Evolutionary conservation across 1,140 invertebrate species (phyloP), one percentile per base, ranked within the genome.

Genomic region (Caenorhabditis inopinata): DNA sequence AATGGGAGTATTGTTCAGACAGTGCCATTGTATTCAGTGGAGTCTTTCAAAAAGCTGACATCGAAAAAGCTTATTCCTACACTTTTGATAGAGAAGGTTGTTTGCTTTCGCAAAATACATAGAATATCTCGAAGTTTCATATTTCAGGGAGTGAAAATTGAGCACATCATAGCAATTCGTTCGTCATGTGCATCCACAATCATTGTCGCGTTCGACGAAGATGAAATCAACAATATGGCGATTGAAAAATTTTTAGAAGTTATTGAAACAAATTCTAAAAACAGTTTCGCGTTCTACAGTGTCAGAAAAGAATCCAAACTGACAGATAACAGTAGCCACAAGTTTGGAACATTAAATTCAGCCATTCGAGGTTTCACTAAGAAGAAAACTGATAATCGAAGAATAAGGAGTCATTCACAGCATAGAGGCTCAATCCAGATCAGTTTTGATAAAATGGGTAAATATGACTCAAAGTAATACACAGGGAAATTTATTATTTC

Each of bases 201-300:
- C 11, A 29, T 68, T 21, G 32, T 68, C 12, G 58, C 58, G 1
- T 68, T 68, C 3, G 58, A 68, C 27, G 58, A 68, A 68, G 58
- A 68, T 2, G 58, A 68, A 38, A 21, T 68, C 32, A 68, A 38
- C 32, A 68, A 68, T 42, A 21, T 38, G 16, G 32, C n/a, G 5
- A 68, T 68, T 42, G 58, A 68, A n/a, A 68, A 68, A 32, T 68
- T 68, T 12, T 42, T 68, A 16, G 58, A 68, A 38, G 32, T 68
- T 5, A 68, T 68, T 42, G 58, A 68, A 25, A 68, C 6, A 2
- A 68, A 42, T 25, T 68, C 25, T 6, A 29, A 68, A n/a, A 68
- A 68, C 58, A 68, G 58, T 42, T 68, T 68, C 23, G 58, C 58
- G 0, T 68, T 68, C 58, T 68, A 68, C 12, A 68, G 21, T 32